Base-by-base conservation (phyloP, 2,888 invertebrate species). In the Phaedon cochleariae region DNA sequence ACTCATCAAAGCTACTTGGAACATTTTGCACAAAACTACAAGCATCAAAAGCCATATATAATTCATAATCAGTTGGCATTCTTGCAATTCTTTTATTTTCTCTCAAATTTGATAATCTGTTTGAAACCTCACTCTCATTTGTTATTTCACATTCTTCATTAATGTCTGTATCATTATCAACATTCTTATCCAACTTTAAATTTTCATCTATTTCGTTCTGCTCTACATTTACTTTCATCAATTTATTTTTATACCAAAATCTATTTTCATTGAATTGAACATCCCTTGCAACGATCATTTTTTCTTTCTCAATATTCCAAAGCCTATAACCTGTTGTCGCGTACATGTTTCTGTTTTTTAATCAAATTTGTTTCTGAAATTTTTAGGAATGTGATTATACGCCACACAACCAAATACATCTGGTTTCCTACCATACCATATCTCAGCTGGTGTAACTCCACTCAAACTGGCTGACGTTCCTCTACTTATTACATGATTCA, bases 41-140 rank as follows among this genome's bases (percentile, higher is more conserved):
- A 10, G 65, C 70, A 55, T 70, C 68, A 66, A 72, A 71, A 22
- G 70, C 71, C 65, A 68, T 65, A 46, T 72, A 70, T 57, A 71
- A 57, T 45, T 73, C 70, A 54, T 65, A 73, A 51, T 73, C 69
- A 10, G 26, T 26, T 31, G 65, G 65, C 45, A 67, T 22, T 55
- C 64, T 57, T 49, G 15, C 41, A 21, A 20, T 37, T 66, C 67
- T 57, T 26, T 46, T 29, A 15, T 46, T 46, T 59, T 10, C n/a
- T 48, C 20, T 29, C 20, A 46, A 46, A 55, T 31, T 20, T 65
- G 45, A 48, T 20, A n/a, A 46, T 15, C 29, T 48, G 12, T 51
- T 51, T 26, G 7, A 15, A 17, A 15, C 18, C 41, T 58, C 26
- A 41, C 9, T 58, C 4, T 51, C 22, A 41, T 37, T 26, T 37